Conservation (phyloP, 1,140 invertebrate species). For the Drosophila nigrodunni region DNA sequence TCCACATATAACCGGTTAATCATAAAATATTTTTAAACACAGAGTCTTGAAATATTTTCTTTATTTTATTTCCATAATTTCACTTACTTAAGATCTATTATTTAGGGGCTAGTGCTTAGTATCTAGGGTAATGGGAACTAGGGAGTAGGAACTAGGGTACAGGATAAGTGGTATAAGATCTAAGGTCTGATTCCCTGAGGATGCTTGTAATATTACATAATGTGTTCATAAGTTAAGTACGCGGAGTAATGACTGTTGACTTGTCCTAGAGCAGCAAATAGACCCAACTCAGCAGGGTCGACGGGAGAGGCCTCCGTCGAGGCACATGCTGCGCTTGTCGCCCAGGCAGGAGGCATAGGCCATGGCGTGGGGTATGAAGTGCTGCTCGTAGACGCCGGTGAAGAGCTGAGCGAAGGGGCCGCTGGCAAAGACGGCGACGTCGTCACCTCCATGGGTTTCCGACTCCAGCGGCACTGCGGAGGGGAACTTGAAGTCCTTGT, state of each 20-base stretch:
- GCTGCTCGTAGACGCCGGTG: constrained; percentile 89
- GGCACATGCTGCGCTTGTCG: constrained; percentile 62
- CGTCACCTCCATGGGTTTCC: constrained; percentile 86
- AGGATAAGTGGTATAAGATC: no score
- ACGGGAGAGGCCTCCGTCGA: constrained; percentile 49
- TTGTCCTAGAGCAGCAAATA: not conserved
- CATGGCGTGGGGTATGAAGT: constrained; percentile 89
- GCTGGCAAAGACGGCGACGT: constrained; percentile 87
- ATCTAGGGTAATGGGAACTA: no score
- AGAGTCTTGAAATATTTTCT: no score
- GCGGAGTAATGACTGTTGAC: constrained; percentile 32
- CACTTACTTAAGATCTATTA: no score
- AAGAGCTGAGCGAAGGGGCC: constrained; percentile 89
- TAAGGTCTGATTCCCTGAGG: not conserved
- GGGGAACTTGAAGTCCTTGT: constrained; percentile 85
- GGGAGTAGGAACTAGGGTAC: no score
- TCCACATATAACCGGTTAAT: no score
- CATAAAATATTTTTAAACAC: no score
- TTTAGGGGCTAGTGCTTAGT: no score
- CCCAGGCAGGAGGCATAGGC: constrained; percentile 89
- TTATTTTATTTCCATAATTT: no score
- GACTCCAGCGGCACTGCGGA: constrained; percentile 84
- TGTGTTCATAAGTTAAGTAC: constrained; percentile 53
- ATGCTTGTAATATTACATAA: not conserved
- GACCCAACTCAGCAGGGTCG: constrained; percentile 7